Evolutionary conservation across 2,888 invertebrate species (phyloP), one percentile per base, ranked within the genome.

Genomic region (Panzeria rudis): DNA sequence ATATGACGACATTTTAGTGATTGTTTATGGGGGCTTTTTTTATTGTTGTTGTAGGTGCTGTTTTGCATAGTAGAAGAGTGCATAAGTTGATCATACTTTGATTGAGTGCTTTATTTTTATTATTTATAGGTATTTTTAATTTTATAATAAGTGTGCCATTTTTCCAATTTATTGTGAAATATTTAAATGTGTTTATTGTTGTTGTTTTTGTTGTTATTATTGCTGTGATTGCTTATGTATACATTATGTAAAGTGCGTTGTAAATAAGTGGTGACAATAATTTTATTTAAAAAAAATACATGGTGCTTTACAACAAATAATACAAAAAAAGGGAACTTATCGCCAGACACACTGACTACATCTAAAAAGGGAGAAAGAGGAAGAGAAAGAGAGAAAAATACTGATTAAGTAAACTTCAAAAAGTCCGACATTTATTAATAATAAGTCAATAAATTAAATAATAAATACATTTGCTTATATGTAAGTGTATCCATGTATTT

Each of bases 261-360:
- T 81, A 84, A 84, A 80, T 81, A 84, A 76, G 47, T 72, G 76
- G 84, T 84, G 81, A 52, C 44, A 77, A 50, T 77, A 75, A 77
- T 77, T 73, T 47, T 69, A 54, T 61, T 3, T 47, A 61, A 66
- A 61, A 77, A 66, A 47, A 64, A 84, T 81, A 82, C 69, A 69
- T 83, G 72, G 82, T 82, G 82, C 69, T 80, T 83, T 86, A 83
- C 83, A 83, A 76, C 79, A 83, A 80, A 72, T 66, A 68, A 68
- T 62, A 62, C 52, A 66, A 23, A 38, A 23, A 38, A 25, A 38
- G 50, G 64, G 23, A 77, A 94, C 94, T 95, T 96, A 96, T 95
- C 96, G 95, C 96, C 96, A 96, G 94, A 96, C 95, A 95, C 96
- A 96, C 95, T 96, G 96, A 95, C 96, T 96, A 95, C 96, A 96